phyloP scores from a whole-genome alignment of 2,113 vertebrate genomes.

The Rhizomys pruinosus region DNA sequence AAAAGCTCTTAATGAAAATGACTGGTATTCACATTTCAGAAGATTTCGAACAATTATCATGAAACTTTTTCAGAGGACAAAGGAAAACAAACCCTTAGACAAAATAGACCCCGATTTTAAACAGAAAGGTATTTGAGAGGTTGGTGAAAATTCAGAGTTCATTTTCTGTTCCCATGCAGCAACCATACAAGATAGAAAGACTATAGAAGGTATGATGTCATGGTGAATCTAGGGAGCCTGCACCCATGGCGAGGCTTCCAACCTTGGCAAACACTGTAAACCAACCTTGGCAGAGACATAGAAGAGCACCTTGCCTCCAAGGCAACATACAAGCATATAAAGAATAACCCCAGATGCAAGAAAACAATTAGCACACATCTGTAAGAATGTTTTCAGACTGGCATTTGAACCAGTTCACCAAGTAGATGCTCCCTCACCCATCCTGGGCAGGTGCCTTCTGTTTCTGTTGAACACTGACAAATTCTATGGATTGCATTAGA shows the following conservation, averaged over 20 bases:
- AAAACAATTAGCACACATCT: not conserved
- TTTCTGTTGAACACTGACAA: too few species aligned
- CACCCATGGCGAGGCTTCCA: not conserved
- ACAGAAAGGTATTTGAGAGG: not conserved
- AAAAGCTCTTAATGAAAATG: not conserved
- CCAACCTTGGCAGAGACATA: not conserved
- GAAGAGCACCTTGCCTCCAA: not conserved
- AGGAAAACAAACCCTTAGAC: not conserved
- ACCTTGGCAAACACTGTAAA: not conserved
- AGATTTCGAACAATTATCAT: not conserved
- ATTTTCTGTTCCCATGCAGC: not conserved
- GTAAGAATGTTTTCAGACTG: too few species aligned
- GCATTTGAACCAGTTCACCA: too few species aligned
- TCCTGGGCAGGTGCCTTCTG: too few species aligned
- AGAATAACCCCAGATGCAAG: not conserved
- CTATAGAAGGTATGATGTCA: not conserved
- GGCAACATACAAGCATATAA: not conserved
- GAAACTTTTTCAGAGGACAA: not conserved
- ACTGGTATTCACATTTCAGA: not conserved
- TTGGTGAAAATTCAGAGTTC: not conserved
- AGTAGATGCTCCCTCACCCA: too few species aligned
- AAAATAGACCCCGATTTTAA: not conserved
- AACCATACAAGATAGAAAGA: not conserved
- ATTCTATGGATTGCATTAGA: not conserved
- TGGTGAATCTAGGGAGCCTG: not conserved